A percentile compares a stretch with the other conserved stretches of the same genome.
Evolutionary conservation across 1,140 invertebrate genomes (phyloP).

Genomic region (Anastrepha ludens): DNA sequence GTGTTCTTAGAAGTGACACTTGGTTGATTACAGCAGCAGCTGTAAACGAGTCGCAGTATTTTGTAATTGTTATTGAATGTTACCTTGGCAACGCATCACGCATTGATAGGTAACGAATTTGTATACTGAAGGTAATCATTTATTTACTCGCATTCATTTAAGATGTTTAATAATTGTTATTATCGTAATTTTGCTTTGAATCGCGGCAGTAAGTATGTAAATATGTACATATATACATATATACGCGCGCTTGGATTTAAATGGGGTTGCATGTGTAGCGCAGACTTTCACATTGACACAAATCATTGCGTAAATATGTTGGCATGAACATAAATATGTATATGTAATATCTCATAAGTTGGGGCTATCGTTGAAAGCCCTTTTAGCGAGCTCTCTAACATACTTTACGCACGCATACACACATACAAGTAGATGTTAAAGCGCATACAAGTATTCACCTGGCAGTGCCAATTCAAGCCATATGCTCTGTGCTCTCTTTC

Average conservation of each 20-base stretch:
- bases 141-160: not conserved
- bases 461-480: not conserved
- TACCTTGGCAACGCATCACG: not conserved
- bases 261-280: not conserved
- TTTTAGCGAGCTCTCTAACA: not conserved
- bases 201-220: not conserved
- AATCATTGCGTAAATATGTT: not conserved
- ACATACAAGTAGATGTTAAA: not conserved
- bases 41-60: not conserved
- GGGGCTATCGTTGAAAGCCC: not conserved
- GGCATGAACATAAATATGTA: not conserved
- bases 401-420: not conserved
- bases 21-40: too few relatives aligned
- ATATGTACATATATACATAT: not conserved
- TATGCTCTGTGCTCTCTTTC: not conserved
- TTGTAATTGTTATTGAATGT: constrained; percentile 16
- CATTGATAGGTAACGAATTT: constrained; percentile 27
- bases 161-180: not conserved
- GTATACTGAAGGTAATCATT: constrained; percentile 13
- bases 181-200: not conserved
- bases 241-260: not conserved
- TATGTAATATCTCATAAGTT: not conserved
- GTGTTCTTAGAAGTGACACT: not conserved
- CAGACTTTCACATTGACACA: constrained; percentile 23
- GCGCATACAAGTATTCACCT: not conserved